Evolutionary conservation across 37 sponge, comb jelly and placozoan genomes (phyloP).

Genomic region (Axinella damicornis): DNA sequence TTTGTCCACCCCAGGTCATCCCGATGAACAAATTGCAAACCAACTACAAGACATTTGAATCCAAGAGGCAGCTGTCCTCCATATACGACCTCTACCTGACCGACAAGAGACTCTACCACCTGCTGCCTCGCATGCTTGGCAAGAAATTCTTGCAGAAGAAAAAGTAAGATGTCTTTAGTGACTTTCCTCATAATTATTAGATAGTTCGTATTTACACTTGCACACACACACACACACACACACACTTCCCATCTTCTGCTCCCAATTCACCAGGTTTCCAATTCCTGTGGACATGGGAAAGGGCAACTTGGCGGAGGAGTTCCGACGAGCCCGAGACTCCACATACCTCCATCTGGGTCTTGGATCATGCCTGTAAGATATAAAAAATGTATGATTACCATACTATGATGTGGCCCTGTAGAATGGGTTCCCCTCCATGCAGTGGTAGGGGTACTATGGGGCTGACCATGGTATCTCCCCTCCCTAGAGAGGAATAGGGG

Average conservation of each 20-base stretch:
- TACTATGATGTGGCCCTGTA: too few relatives aligned
- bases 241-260: background rate
- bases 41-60: constrained; percentile 84
- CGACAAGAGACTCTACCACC: constrained; percentile 74
- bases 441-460: too few relatives aligned
- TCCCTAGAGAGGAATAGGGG: too few relatives aligned
- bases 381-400: too few relatives aligned
- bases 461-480: too few relatives aligned
- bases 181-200: too few relatives aligned
- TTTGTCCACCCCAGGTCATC: constrained; percentile 66
- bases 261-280: constrained; percentile 59
- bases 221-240: too few relatives aligned
- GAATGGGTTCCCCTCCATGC: too few relatives aligned
- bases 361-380: constrained; percentile 78
- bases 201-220: background rate
- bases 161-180: too few relatives aligned
- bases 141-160: constrained; percentile 88
- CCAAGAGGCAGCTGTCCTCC: constrained; percentile 64
- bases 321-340: constrained; percentile 52
- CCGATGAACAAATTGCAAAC: constrained; percentile 78
- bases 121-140: constrained; percentile 75
- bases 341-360: constrained; percentile 71
- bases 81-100: constrained; percentile 77
- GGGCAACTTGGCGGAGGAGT: constrained; percentile 59
- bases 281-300: constrained; percentile 77